Conservation (phyloP, 2,113 vertebrate species). For the Chionis minor region DNA sequence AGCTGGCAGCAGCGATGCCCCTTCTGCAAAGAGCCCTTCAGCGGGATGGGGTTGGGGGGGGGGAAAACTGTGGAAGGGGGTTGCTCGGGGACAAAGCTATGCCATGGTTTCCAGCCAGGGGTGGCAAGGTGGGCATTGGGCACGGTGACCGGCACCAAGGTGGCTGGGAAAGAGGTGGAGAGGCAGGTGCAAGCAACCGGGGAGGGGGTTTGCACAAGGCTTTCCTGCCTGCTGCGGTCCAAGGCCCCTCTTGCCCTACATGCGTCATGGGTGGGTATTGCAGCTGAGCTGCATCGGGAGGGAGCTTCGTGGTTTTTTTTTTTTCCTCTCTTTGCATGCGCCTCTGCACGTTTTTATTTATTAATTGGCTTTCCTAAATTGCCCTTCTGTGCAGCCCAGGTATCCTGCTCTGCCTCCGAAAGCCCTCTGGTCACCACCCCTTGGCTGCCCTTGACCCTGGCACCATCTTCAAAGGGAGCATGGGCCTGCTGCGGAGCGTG, state of each 20-base stretch:
- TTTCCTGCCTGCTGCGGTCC: not conserved
- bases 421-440: slow-evolving; percentile 14
- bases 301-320: not conserved
- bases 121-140: not conserved
- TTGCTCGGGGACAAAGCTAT: not conserved
- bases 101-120: not conserved
- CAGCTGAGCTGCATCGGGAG: not conserved
- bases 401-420: not conserved
- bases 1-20: not conserved
- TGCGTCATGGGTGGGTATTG: not conserved
- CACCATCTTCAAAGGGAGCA: slow-evolving; percentile 69
- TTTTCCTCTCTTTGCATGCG: not conserved
- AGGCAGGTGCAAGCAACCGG: not conserved
- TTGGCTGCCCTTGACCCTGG: slow-evolving; percentile 44
- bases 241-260: not conserved
- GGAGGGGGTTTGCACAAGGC: not conserved
- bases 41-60: not conserved
- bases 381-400: not conserved
- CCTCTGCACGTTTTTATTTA: not conserved
- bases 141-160: rapidly evolving
- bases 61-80: not conserved
- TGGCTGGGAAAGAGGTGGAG: not conserved
- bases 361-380: not conserved
- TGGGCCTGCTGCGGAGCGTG: slow-evolving; percentile 43
- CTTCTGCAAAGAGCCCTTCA: not conserved